Percentiles rank a stretch among this genome's conserved stretches.
phyloP scores from a whole-genome alignment of 2,888 invertebrate species.

The Lochmaea capreae region DNA sequence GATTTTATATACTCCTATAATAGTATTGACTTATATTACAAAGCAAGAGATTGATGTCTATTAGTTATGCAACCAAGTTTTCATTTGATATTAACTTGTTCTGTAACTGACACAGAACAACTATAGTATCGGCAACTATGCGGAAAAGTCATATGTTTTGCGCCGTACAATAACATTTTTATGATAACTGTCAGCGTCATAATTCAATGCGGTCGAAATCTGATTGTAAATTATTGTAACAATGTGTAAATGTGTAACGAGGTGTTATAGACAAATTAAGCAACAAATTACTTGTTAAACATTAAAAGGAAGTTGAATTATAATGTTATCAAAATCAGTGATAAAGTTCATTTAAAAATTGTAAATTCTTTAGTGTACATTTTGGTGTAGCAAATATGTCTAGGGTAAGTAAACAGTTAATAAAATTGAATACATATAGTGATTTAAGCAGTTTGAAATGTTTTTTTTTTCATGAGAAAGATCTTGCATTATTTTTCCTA shows the following conservation, averaged over 20 bases:
- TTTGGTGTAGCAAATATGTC: constrained; percentile 27
- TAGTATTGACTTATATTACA: too few species aligned
- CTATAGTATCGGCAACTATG: background rate
- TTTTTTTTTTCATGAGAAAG: too few species aligned
- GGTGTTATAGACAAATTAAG: background rate
- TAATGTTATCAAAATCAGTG: constrained; percentile 28
- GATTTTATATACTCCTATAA: too few species aligned
- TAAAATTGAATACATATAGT: background rate
- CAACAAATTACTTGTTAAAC: background rate
- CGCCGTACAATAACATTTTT: background rate
- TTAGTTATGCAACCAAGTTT: background rate
- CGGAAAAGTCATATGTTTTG: background rate
- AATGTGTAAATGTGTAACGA: background rate
- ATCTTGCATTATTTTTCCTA: too few species aligned
- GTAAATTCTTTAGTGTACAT: constrained; percentile 16
- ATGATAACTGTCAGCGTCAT: background rate
- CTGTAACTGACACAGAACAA: background rate
- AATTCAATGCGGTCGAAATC: constrained; percentile 13
- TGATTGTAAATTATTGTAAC: background rate
- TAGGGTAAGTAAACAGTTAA: constrained; percentile 22
- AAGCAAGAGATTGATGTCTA: too few species aligned
- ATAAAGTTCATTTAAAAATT: constrained; percentile 21
- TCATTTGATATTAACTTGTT: background rate
- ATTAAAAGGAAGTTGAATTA: constrained; percentile 13
- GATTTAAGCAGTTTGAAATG: too few species aligned